A percentile compares a stretch with the other conserved stretches of the same genome.
Conservation (phyloP, 1,140 invertebrate genomes). For the Sarcophaga peregrina region DNA sequence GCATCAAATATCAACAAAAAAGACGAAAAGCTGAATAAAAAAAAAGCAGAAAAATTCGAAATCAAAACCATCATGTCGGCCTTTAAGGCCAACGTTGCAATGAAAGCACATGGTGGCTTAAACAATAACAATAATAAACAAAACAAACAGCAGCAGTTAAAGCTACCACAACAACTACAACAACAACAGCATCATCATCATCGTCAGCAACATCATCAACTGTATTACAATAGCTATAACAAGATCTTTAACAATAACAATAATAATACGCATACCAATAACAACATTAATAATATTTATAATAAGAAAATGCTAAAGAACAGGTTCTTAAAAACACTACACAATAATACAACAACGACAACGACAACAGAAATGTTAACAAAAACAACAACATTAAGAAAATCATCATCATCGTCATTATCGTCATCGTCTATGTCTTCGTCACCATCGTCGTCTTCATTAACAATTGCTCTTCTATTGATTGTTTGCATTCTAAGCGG, state of each 20-base stretch:
- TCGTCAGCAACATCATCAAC: no score
- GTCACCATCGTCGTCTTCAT: slow-evolving; percentile 2
- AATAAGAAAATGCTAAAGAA: slow-evolving; percentile 27
- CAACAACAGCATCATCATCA: background rate
- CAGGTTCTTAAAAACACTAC: slow-evolving; percentile 38
- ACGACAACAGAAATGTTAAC: slow-evolving; percentile 4
- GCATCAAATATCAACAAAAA: slow-evolving; percentile 15
- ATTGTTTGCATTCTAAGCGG: slow-evolving; percentile 40
- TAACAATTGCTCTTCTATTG: slow-evolving; percentile 41
- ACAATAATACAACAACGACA: slow-evolving; percentile 15
- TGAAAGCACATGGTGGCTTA: slow-evolving; percentile 35
- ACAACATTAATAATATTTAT: background rate
- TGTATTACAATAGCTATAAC: no score
- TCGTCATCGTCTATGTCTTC: slow-evolving; percentile 14
- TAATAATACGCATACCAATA: slow-evolving; percentile 25
- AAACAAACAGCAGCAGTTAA: slow-evolving; percentile 30
- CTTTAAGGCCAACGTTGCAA: slow-evolving; percentile 49
- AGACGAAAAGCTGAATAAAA: background rate
- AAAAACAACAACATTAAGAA: slow-evolving; percentile 30
- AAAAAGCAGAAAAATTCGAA: no score
- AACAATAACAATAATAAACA: slow-evolving; percentile 7
- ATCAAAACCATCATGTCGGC: slow-evolving; percentile 45
- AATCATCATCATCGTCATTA: background rate
- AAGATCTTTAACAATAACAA: slow-evolving; percentile 16
- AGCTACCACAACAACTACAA: slow-evolving; percentile 20